Evolutionary conservation across 1,140 invertebrate genomes (phyloP).

Genomic region (Aphelinus certus): DNA sequence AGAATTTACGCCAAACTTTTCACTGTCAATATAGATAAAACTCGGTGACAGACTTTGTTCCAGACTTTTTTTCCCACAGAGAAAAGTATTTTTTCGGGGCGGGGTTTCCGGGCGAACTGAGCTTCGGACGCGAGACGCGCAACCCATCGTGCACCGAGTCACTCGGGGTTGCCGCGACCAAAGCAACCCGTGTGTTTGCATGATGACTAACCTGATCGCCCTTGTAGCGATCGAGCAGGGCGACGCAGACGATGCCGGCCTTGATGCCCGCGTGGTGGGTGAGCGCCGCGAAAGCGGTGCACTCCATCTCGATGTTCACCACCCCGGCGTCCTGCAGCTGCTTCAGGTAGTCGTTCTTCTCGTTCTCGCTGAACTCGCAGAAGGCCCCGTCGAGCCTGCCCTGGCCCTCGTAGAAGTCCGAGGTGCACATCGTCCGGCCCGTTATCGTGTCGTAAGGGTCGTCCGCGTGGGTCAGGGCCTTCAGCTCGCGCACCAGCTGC

Average conservation of each 20-base stretch:
- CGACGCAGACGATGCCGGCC: conserved; percentile 93
- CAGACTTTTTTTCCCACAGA: neutral
- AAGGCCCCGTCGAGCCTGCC: conserved; percentile 96
- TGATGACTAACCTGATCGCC: conserved; percentile 84
- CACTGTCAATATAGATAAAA: too few relatives aligned
- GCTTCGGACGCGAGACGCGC: neutral
- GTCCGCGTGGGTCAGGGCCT: conserved; percentile 72
- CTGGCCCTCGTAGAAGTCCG: conserved; percentile 98
- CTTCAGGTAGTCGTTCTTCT: conserved; percentile 90
- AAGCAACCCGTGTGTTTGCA: too few relatives aligned
- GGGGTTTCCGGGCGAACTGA: neutral
- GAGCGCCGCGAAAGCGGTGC: conserved; percentile 89
- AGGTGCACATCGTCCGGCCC: conserved; percentile 95
- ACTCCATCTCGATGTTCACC: conserved; percentile 98
- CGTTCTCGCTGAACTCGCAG: conserved; percentile 89
- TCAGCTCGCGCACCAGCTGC: conserved; percentile 81
- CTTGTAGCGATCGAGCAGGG: conserved; percentile 90
- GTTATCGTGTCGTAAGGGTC: conserved; percentile 86
- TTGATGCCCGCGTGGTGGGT: conserved; percentile 94
- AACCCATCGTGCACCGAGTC: neutral
- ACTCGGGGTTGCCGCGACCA: too few relatives aligned
- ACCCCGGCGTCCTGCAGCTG: conserved; percentile 82
- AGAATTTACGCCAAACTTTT: too few relatives aligned
- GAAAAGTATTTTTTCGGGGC: neutral
- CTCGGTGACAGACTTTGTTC: neutral